A percentile compares a stretch with the other conserved stretches of the same genome.
These are phyloP conservation scores for Novumbra hubbsi DNA, from an alignment of 2,797 vertebrate genomes.

Conservation along the genomic window DNA sequence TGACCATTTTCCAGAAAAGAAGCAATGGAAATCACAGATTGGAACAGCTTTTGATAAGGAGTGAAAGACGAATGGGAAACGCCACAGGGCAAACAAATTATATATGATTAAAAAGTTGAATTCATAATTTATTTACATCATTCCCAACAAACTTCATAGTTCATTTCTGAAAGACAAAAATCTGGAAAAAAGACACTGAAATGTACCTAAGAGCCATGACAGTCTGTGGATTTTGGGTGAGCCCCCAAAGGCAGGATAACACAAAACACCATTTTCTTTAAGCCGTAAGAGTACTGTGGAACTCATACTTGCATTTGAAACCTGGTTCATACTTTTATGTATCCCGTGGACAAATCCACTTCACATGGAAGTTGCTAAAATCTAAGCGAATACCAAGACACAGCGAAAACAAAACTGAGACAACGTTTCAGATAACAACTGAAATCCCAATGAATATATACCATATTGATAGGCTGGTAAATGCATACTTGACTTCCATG, in stretches of 20 bases:
- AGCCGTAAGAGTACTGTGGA: background rate
- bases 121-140: background rate
- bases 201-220: background rate
- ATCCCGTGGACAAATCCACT: too few species aligned
- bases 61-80: conserved; percentile 42
- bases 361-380: too few species aligned
- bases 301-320: too few species aligned
- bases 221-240: background rate
- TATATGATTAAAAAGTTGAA: conserved; percentile 20
- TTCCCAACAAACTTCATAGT: background rate
- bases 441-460: background rate
- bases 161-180: background rate
- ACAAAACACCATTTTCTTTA: background rate
- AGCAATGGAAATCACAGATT: background rate
- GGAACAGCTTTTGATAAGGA: conserved; percentile 46
- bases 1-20: background rate
- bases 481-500: background rate
- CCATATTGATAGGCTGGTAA: background rate
- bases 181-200: background rate
- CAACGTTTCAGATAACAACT: background rate
- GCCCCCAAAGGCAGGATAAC: background rate
- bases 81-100: conserved; percentile 51
- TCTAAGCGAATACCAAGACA: too few species aligned
- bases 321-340: too few species aligned
- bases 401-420: too few species aligned